Conservation (phyloP, 2,888 invertebrate species). For the Galeruca laticollis region DNA sequence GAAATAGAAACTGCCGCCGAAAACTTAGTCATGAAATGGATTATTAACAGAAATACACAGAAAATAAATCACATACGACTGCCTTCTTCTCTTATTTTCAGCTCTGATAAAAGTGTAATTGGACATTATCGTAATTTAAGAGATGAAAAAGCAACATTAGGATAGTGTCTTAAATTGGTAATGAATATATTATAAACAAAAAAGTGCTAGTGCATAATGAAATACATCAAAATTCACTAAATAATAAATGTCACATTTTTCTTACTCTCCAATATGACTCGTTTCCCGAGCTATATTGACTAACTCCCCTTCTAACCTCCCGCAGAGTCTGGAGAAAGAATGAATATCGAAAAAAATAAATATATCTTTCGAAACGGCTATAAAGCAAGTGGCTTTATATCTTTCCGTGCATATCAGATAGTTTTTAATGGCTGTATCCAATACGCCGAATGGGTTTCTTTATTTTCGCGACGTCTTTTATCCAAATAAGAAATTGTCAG, state of each 20-base stretch:
- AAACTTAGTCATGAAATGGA: too few relatives aligned
- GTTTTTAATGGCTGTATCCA: slow-evolving; percentile 65
- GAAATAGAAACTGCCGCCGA: too few relatives aligned
- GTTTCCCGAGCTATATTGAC: slow-evolving; percentile 7
- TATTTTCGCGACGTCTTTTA: slow-evolving; percentile 51
- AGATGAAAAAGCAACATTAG: too few relatives aligned
- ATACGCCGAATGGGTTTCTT: slow-evolving; percentile 61
- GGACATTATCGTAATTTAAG: too few relatives aligned
- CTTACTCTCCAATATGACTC: not conserved
- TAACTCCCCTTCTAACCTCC: slow-evolving; percentile 49
- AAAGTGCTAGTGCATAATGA: too few relatives aligned
- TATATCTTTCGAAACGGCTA: slow-evolving; percentile 62
- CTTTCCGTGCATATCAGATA: slow-evolving; percentile 63
- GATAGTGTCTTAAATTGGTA: too few relatives aligned
- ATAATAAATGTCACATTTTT: not conserved
- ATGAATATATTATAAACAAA: too few relatives aligned
- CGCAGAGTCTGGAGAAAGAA: slow-evolving; percentile 54
- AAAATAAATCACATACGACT: too few relatives aligned
- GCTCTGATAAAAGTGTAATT: too few relatives aligned
- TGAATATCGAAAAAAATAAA: slow-evolving; percentile 62
- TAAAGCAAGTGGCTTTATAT: slow-evolving; percentile 64
- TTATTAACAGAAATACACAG: too few relatives aligned
- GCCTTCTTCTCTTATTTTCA: too few relatives aligned
- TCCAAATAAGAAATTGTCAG: slow-evolving; percentile 47
- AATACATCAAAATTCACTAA: too few relatives aligned